Evolutionary conservation across 2,797 vertebrate species (phyloP), one percentile per base, ranked within the genome.

Genomic region (Falco peregrinus): DNA sequence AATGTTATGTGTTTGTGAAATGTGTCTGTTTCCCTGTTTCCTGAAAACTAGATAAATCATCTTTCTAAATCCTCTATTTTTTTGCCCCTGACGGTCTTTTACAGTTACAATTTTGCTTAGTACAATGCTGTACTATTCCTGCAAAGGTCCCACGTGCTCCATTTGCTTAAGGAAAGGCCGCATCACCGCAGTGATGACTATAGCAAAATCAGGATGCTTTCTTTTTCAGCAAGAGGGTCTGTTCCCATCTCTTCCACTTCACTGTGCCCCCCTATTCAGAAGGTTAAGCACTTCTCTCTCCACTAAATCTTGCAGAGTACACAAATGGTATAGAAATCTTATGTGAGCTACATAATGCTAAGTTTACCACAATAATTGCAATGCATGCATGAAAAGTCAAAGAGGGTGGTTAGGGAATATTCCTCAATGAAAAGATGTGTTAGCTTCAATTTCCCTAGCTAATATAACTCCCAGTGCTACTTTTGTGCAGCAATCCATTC

Each of bases 51-150:
- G 4, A 41, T 29, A 73, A 82, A 25, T 64, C n/a, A 35, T 31
- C 39, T 74, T 65, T 29, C 47, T 15, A 70, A 77, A 54, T 68
- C 7, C 7, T 45, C 17, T 5, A 25, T 51, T 48, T 20, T 41
- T 73, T 63, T 39, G 1, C 5, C 31, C 15, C 16, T 0, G 1
- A 2, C 3, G 8, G 14, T 60, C 6, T 57, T 59, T 69, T 47
- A 33, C 6, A 33, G 41, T 51, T 61, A 35, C 35, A 61, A 1
- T 57, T 50, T 83, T 61, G 9, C 63, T 61, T 37, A 16, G 31
- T 67, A 53, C 18, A 24, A 6, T 31, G 13, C 18, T 51, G 17
- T 65, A 39, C 6, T 70, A 20, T 60, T 48, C 63, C 81, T 76
- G 20, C 28, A 65, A 86, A 64, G 10, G 26, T 53, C 56, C 60